Conservation (phyloP, 2,113 vertebrate species). For the Benitochromis conjunctus region DNA sequence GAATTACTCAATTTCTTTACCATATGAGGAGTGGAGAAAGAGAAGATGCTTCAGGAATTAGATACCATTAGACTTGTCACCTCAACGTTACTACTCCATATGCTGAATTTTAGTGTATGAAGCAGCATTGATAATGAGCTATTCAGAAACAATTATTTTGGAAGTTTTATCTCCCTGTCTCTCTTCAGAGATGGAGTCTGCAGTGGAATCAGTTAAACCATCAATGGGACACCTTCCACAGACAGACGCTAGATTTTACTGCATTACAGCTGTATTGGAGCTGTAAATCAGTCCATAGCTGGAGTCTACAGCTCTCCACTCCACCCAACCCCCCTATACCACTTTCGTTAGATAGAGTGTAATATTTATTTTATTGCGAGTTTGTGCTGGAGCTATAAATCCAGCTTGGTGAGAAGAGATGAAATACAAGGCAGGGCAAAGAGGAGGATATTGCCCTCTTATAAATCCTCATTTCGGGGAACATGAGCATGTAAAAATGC, state of each 20-base stretch:
- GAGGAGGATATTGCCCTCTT: slow-evolving; percentile 25
- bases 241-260: slow-evolving; percentile 20
- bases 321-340: not conserved
- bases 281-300: slow-evolving; percentile 24
- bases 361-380: slow-evolving; percentile 37
- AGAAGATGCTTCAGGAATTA: not conserved
- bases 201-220: slow-evolving; percentile 15
- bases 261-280: slow-evolving; percentile 5
- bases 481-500: slow-evolving; percentile 11
- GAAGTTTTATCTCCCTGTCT: not conserved
- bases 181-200: not conserved
- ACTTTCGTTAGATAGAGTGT: slow-evolving; percentile 1
- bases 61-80: not conserved
- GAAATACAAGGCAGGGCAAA: slow-evolving; percentile 7
- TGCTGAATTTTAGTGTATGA: not conserved
- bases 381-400: slow-evolving; percentile 44
- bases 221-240: not conserved
- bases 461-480: slow-evolving; percentile 27
- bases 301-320: not conserved
- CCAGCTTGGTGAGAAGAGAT: not conserved
- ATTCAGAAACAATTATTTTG: not conserved
- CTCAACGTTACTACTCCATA: not conserved
- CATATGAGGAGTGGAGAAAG: not conserved
- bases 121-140: not conserved
- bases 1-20: not conserved